Percentiles rank a stretch among this genome's conserved stretches.
These are phyloP conservation scores for Tamandua tetradactyla DNA, from an alignment of 2,797 vertebrate genomes.

Conservation along the genomic window DNA sequence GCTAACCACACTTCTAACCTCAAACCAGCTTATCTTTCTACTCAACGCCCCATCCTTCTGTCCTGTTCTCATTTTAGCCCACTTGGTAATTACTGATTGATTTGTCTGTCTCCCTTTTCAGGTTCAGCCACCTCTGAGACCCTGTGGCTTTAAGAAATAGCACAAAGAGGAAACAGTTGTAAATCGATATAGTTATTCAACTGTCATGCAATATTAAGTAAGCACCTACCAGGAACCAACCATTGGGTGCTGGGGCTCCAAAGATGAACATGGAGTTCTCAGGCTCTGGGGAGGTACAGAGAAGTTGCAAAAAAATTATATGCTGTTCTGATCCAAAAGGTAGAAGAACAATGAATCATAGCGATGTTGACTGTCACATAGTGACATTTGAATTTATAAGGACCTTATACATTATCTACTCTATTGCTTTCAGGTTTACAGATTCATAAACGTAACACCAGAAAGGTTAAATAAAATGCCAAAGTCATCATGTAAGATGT, in stretches of 20 bases:
- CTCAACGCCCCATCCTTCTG: background rate
- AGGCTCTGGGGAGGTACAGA: background rate
- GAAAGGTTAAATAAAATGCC: background rate
- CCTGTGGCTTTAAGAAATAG: background rate
- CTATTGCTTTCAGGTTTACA: background rate
- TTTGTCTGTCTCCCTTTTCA: background rate
- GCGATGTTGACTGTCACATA: background rate
- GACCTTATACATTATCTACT: background rate
- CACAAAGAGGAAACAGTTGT: background rate
- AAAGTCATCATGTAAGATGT: background rate
- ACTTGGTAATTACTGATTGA: background rate
- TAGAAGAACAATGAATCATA: background rate
- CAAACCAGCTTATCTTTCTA: background rate
- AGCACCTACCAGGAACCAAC: background rate
- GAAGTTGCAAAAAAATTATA: background rate
- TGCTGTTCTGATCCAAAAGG: background rate
- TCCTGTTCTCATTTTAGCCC: background rate
- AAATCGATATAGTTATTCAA: background rate
- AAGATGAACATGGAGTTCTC: background rate
- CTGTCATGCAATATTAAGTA: background rate
- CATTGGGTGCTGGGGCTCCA: background rate
- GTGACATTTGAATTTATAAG: background rate
- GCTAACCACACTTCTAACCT: background rate
- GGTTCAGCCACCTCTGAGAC: background rate
- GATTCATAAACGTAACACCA: background rate